Evolutionary conservation across 2,888 invertebrate genomes (phyloP).

Genomic region (Crematogaster levior): DNA sequence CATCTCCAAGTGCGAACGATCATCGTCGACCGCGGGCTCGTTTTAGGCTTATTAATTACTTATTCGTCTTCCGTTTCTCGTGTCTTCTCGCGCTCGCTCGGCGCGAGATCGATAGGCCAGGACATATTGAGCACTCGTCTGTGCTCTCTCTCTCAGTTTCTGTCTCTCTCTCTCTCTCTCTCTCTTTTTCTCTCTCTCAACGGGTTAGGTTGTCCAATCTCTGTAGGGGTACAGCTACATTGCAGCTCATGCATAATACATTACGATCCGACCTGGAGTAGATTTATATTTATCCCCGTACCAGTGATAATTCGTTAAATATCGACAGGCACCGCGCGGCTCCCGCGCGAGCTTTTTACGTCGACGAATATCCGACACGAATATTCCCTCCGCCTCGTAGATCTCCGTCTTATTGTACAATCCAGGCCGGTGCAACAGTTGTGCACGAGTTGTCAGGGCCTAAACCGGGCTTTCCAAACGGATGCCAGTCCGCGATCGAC

Average conservation of each 20-base stretch:
- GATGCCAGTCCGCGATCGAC: background rate
- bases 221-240: conserved; percentile 74
- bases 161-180: conserved; percentile 24
- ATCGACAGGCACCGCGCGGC: conserved; percentile 69
- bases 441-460: conserved; percentile 22
- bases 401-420: conserved; percentile 28
- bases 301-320: conserved; percentile 76
- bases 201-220: conserved; percentile 75
- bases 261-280: conserved; percentile 75
- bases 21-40: conserved; percentile 24
- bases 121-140: conserved; percentile 73
- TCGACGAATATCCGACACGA: conserved; percentile 60
- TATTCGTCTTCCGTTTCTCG: conserved; percentile 72
- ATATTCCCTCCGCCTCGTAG: background rate
- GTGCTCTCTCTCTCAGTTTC: conserved; percentile 11
- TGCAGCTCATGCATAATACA: conserved; percentile 77
- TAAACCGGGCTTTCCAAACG: background rate
- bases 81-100: conserved; percentile 70
- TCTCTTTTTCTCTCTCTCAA: conserved; percentile 36
- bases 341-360: conserved; percentile 60
- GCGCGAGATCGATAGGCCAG: conserved; percentile 72
- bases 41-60: conserved; percentile 69
- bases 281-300: conserved; percentile 77
- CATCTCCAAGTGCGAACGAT: conserved; percentile 4
- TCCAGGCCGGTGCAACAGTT: conserved; percentile 51